A percentile compares a stretch with the other conserved stretches of the same genome.
Evolutionary conservation across 2,113 vertebrate genomes (phyloP).

Genomic region (Cheirogaleus medius): DNA sequence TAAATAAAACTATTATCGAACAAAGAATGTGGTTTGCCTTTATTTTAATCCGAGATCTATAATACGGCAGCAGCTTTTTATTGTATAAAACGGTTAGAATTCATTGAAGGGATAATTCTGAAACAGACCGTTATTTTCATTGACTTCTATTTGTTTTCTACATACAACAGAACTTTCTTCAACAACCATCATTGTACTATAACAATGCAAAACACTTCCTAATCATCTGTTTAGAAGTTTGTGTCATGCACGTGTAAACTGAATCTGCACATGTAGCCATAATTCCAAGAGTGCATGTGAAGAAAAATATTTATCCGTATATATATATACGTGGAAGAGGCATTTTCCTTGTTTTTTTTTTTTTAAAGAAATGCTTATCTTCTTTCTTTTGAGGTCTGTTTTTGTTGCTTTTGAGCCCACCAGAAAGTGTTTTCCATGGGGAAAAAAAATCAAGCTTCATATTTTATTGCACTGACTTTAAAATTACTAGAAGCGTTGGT

Average conservation of each 20-base stretch:
- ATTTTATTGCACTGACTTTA: background rate
- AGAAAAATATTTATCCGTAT: background rate
- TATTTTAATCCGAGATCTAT: constrained; percentile 25
- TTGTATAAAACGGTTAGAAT: background rate
- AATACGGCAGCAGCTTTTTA: background rate
- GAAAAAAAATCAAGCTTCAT: background rate
- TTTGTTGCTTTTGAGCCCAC: background rate
- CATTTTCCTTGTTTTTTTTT: background rate
- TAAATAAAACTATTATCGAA: constrained; percentile 40
- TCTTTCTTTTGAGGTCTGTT: background rate
- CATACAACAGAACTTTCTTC: background rate
- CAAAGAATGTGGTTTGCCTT: background rate
- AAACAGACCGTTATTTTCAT: background rate
- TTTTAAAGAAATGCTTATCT: background rate
- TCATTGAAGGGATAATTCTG: background rate
- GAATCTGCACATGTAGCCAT: background rate
- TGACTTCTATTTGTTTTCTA: background rate
- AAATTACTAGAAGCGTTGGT: background rate
- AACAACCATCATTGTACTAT: background rate
- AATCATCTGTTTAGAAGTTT: background rate
- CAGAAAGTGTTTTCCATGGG: background rate
- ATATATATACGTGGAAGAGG: background rate
- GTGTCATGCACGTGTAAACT: background rate
- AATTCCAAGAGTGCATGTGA: background rate
- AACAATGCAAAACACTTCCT: background rate